Evolutionary conservation across 2,797 vertebrate genomes (phyloP), one percentile per base, ranked within the genome.

Genomic region (Sebastiscus tertius): DNA sequence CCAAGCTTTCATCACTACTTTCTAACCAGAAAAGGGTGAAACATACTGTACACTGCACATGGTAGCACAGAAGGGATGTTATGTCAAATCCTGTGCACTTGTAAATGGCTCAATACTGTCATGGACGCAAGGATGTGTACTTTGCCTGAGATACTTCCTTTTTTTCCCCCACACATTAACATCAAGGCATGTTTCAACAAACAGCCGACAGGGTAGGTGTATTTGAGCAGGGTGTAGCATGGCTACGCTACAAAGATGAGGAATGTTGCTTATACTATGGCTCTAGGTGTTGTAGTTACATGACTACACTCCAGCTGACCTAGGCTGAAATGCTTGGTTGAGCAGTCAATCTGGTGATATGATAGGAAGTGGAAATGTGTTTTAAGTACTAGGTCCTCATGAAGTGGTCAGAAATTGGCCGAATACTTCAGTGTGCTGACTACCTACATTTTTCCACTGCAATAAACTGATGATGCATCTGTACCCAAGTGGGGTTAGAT

Each of bases 181-280:
- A 27, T 29, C 8, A 26, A 34, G 64, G 18, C 71, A 69, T 20
- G 39, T 72, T 75, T 80, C 29, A 79, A 60, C 67, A 18, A 62
- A 83, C 49, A 65, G 20, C 9, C 18, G 49, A 20, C 1, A 24
- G 3, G 24, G 27, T 24, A 20, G 8, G 34, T 65, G 10, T 80
- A 76, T 85, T 77, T 67, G 29, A 72, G 58, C n/a, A 77, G n/a
- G 33, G n/a, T 72, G 76, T 10, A 72, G 54, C 58, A 60, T 18
- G 26, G 2, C 29, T 54, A 39, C 6, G n/a, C 11, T 31, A 10
- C 1, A 13, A 70, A 58, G 13, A 70, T 60, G 55, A 73, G 29
- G 74, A 83, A 69, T 71, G 80, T 10, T 34, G 27, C 20, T 27
- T 65, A 66, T 52, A 29, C 61, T n/a, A n/a, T 13, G 22, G 69